Conservation (phyloP, 2,113 vertebrate species). For the Strigops habroptila region DNA sequence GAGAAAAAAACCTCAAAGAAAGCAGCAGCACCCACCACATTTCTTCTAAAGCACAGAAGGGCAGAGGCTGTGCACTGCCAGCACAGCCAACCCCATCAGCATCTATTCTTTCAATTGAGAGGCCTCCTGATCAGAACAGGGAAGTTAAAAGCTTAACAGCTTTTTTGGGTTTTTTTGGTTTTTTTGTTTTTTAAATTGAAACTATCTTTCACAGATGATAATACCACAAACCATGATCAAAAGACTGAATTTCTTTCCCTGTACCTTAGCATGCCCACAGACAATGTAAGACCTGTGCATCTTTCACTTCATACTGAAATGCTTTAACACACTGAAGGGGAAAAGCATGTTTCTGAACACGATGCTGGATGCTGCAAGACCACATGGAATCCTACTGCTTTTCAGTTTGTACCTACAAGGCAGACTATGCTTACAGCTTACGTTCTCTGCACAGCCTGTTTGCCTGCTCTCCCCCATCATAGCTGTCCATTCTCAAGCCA, state of each 20-base stretch:
- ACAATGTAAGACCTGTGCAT: not conserved
- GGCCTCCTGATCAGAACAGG: not conserved
- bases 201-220: not conserved
- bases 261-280: no score
- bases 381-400: not conserved
- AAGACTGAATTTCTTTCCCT: not conserved
- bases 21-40: not conserved
- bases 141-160: not conserved
- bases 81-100: not conserved
- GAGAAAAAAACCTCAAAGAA: not conserved
- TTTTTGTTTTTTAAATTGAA: not conserved
- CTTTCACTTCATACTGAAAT: not conserved
- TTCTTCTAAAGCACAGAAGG: not conserved
- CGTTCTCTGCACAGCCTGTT: not conserved
- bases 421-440: not conserved
- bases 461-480: not conserved
- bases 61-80: not conserved
- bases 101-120: not conserved
- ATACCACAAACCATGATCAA: not conserved
- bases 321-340: not conserved
- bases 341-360: not conserved
- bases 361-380: not conserved
- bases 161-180: no score
- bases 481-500: not conserved
- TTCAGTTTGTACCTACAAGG: not conserved